These are phyloP conservation scores for Brassicogethes aeneus DNA, from an alignment of 2,888 invertebrate species.

Conservation along the genomic window DNA sequence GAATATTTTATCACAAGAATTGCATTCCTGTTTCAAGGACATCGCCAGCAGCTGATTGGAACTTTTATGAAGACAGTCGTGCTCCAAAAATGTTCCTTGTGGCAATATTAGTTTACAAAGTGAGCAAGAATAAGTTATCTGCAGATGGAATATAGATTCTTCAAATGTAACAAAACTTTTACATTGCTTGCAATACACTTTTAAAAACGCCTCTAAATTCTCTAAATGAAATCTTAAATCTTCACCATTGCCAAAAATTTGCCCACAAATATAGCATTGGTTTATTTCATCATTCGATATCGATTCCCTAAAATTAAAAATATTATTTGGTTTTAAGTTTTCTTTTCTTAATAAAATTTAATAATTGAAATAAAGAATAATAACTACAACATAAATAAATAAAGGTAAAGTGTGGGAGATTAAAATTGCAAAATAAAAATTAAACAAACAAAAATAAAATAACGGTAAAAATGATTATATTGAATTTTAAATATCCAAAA, in stretches of 20 bases:
- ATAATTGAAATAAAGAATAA: too few species aligned
- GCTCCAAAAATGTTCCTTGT: constrained; percentile 9
- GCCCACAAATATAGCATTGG: constrained; percentile 18
- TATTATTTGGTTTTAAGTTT: too few species aligned
- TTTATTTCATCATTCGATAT: background rate
- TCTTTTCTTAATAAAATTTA: too few species aligned
- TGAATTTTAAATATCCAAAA: too few species aligned
- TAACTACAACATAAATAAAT: too few species aligned
- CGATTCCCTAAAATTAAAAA: too few species aligned
- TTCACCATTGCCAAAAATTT: constrained; percentile 8
- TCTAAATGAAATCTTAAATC: constrained; percentile 11
- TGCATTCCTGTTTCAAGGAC: constrained; percentile 9
- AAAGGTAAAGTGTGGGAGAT: too few species aligned
- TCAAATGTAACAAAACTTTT: constrained; percentile 12
- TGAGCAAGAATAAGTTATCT: constrained; percentile 15
- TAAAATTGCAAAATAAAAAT: too few species aligned
- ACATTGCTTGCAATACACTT: constrained; percentile 15
- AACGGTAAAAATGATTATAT: too few species aligned
- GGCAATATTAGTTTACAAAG: constrained; percentile 14
- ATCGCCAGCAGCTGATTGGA: constrained; percentile 9
- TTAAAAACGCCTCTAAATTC: constrained; percentile 15
- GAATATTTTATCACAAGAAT: constrained; percentile 13
- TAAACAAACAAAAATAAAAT: too few species aligned
- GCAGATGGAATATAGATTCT: constrained; percentile 11
- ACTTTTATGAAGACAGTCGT: constrained; percentile 13